A percentile compares a stretch with the other conserved stretches of the same genome.
Evolutionary conservation across 2,888 invertebrate genomes (phyloP).

Genomic region (Erebia epiphron): DNA sequence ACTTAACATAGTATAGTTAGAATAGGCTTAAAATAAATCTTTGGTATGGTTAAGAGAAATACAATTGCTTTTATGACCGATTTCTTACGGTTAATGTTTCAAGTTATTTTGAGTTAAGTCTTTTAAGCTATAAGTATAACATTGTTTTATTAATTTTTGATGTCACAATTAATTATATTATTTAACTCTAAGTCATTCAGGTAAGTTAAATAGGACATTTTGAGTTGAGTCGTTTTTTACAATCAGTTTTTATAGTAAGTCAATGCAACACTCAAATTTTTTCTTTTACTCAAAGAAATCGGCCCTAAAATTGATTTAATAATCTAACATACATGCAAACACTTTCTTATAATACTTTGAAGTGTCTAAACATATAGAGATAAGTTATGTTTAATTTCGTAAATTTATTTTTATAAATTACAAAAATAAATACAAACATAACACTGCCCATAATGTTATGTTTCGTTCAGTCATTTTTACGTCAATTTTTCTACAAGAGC

Average conservation of each 20-base stretch:
- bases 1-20: conserved; percentile 4
- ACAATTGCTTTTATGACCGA: background rate
- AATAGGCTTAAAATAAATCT: conserved; percentile 7
- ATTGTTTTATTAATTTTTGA: too few relatives aligned
- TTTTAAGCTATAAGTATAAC: background rate
- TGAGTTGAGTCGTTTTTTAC: too few relatives aligned
- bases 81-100: background rate
- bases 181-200: too few relatives aligned
- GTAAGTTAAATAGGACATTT: too few relatives aligned
- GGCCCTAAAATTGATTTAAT: background rate
- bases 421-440: conserved; percentile 16
- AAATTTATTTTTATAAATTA: conserved; percentile 7
- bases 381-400: conserved; percentile 5
- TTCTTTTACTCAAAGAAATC: background rate
- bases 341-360: background rate
- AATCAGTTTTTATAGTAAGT: background rate
- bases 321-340: conserved; percentile 1
- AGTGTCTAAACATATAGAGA: background rate
- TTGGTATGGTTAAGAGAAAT: background rate
- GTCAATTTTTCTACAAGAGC: conserved; percentile 3
- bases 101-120: background rate
- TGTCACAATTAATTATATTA: too few relatives aligned
- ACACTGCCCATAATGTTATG: conserved; percentile 10
- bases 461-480: conserved; percentile 2
- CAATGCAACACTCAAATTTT: background rate